Conservation (phyloP, 2,113 vertebrate genomes). For the Papio anubis region DNA sequence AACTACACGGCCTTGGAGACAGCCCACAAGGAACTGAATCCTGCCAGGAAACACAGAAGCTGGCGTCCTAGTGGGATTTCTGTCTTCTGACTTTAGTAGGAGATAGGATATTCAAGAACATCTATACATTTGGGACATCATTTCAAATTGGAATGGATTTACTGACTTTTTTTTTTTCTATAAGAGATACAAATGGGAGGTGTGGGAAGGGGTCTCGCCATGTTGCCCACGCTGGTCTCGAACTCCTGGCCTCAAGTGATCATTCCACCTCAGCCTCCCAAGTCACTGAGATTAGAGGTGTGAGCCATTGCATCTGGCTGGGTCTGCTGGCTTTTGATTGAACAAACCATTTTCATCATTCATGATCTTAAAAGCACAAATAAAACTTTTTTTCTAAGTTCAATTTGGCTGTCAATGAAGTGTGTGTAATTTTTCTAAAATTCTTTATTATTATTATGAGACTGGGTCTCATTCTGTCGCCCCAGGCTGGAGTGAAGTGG, state of each 20-base stretch:
- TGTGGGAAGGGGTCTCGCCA: no score
- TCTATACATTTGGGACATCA: background rate
- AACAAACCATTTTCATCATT: background rate
- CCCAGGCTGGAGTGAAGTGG: no score
- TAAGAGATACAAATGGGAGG: no score
- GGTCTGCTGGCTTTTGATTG: background rate
- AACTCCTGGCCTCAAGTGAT: no score
- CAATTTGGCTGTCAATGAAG: background rate
- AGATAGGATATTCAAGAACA: background rate
- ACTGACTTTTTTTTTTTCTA: background rate
- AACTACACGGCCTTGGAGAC: background rate
- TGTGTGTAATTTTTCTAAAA: background rate
- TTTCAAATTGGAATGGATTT: background rate
- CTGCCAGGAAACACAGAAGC: background rate
- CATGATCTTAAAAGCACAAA: background rate
- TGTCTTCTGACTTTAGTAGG: background rate
- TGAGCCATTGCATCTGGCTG: background rate
- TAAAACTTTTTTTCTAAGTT: background rate
- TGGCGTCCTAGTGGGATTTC: no score
- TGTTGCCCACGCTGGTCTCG: no score
- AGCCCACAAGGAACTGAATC: background rate
- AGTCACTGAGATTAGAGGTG: no score
- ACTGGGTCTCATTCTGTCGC: no score
- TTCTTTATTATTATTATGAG: no score
- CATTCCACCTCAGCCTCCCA: no score